These are phyloP conservation scores for Lepilemur septentrionalis DNA, from an alignment of 2,797 vertebrate species.

Conservation along the genomic window DNA sequence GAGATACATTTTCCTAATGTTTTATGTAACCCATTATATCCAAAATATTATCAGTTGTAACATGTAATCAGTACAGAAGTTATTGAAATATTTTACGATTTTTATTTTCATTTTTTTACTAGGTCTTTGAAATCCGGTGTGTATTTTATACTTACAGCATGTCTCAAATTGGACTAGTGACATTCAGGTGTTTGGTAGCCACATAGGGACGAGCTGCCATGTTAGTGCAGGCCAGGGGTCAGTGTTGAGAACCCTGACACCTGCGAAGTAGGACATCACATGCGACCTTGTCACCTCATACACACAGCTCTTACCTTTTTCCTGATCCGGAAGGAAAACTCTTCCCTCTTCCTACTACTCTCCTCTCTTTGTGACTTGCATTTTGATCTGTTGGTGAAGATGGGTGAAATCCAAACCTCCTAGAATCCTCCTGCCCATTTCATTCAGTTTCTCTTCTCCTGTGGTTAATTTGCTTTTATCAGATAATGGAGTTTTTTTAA, in stretches of 20 bases:
- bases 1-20: neutral
- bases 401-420: neutral
- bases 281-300: neutral
- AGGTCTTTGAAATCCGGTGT: neutral
- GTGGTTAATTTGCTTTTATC: neutral
- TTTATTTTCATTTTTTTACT: neutral
- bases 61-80: neutral
- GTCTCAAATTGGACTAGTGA: neutral
- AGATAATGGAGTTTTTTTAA: neutral
- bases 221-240: neutral
- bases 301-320: neutral
- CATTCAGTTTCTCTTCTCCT: neutral
- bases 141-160: neutral
- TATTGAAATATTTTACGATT: neutral
- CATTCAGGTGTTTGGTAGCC: neutral
- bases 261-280: neutral
- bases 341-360: too few species aligned
- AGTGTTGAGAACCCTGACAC: neutral
- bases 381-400: neutral
- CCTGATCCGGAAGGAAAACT: neutral
- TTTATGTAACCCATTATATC: neutral
- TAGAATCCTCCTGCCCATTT: neutral
- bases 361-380: neutral
- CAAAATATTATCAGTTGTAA: neutral
- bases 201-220: too few species aligned